These are phyloP conservation scores for Pterocles burchelli DNA, from an alignment of 2,113 vertebrate species.

Conservation along the genomic window DNA sequence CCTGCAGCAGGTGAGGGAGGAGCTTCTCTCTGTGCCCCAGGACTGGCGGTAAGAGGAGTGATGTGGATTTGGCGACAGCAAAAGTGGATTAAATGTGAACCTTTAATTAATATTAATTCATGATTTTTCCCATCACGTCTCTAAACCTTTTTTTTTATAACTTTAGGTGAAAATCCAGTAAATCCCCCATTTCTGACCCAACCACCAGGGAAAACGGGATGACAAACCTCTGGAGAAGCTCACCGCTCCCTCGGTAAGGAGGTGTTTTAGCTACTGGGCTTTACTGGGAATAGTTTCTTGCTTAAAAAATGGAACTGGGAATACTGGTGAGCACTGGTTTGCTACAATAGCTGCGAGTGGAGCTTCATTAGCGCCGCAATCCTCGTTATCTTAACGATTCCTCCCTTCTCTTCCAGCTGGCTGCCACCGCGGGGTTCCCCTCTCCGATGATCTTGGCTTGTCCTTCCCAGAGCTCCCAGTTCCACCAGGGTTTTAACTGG, in stretches of 20 bases:
- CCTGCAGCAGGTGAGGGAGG: no score
- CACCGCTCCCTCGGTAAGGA: neutral
- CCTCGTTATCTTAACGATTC: neutral
- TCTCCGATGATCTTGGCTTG: no score
- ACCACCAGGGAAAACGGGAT: no score
- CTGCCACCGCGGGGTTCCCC: neutral
- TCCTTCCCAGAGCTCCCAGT: neutral
- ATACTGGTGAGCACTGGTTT: neutral
- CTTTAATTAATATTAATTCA: no score
- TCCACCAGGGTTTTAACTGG: neutral
- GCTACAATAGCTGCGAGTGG: fast-evolving
- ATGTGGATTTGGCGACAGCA: no score
- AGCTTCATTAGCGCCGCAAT: neutral
- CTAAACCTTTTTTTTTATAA: no score
- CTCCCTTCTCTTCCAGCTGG: neutral
- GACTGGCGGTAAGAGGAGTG: no score
- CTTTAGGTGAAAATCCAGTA: neutral
- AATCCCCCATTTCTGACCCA: neutral
- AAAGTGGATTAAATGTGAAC: no score
- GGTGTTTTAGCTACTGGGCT: neutral
- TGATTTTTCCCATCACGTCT: no score
- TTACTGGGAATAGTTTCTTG: neutral
- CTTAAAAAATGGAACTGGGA: neutral
- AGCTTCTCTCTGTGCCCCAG: no score
- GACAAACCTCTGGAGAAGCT: neutral